phyloP scores from a whole-genome alignment of 2,113 vertebrate species.

The Cebidichthys violaceus region DNA sequence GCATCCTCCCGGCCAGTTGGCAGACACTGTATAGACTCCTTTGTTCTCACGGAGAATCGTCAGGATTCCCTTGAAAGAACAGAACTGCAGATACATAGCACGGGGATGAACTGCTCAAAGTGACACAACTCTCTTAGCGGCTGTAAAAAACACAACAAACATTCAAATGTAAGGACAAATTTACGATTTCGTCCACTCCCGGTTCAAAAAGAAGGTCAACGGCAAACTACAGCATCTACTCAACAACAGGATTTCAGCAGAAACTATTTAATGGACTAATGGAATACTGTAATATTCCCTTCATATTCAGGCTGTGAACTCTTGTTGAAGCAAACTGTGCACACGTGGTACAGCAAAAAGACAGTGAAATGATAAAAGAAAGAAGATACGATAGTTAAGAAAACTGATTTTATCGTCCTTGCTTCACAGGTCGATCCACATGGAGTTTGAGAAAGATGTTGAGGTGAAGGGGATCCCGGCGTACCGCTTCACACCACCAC shows the following conservation, averaged over 20 bases:
- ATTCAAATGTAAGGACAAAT: not conserved
- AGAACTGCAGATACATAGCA: conserved; percentile 23
- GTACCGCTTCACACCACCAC: conserved; percentile 90
- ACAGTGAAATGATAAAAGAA: not conserved
- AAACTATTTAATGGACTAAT: not conserved
- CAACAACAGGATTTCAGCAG: not conserved
- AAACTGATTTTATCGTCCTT: not conserved
- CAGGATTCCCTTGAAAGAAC: conserved; percentile 54
- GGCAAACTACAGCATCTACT: not conserved
- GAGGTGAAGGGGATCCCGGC: conserved; percentile 88
- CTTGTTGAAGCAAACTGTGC: no score
- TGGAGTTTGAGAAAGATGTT: conserved; percentile 90
- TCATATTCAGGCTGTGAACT: not conserved
- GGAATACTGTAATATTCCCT: not conserved
- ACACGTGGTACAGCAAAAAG: not conserved
- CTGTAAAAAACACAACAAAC: conserved; percentile 34
- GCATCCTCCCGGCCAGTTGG: conserved; percentile 54
- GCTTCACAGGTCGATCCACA: conserved; percentile 87
- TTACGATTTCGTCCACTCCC: not conserved
- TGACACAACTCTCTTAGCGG: conserved; percentile 9
- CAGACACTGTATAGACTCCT: conserved; percentile 62
- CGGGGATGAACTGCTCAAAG: conserved; percentile 19
- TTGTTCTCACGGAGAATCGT: conserved; percentile 67
- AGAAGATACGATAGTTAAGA: not conserved
- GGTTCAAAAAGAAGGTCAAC: conserved; percentile 9